phyloP scores from a whole-genome alignment of 2,888 invertebrate genomes.

The Lasioglossum pauxillum region DNA sequence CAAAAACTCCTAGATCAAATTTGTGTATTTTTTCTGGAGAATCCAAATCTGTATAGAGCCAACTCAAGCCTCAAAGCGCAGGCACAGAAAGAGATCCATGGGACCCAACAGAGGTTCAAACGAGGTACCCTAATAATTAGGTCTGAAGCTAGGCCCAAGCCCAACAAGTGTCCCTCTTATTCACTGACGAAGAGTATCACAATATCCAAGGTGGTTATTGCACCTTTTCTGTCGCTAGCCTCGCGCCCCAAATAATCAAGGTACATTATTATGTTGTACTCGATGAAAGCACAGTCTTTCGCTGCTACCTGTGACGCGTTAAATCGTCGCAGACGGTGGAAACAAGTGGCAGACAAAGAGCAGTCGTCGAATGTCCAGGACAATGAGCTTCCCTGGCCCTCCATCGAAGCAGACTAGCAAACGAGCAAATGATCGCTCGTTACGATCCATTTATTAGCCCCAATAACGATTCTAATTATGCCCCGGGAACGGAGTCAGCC shows the following conservation, averaged over 20 bases:
- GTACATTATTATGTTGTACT: not conserved
- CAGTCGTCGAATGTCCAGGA: not conserved
- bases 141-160: not conserved
- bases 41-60: not conserved
- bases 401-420: not conserved
- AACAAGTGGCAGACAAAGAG: constrained; percentile 1
- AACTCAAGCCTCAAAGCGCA: not conserved
- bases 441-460: not conserved
- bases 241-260: not conserved
- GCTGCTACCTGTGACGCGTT: not conserved
- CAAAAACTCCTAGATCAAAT: too few relatives aligned
- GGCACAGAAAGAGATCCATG: not conserved
- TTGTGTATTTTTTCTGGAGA: too few relatives aligned
- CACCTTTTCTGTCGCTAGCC: not conserved
- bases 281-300: not conserved
- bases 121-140: not conserved
- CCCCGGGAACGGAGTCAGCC: not conserved
- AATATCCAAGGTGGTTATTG: not conserved
- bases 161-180: not conserved
- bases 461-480: constrained; percentile 36
- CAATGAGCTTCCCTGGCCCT: not conserved
- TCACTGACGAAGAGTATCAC: not conserved
- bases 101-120: not conserved
- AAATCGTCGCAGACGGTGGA: not conserved
- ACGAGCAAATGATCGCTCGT: constrained; percentile 20